A percentile compares a stretch with the other conserved stretches of the same genome.
Conservation (phyloP, 2,113 vertebrate species). For the Chaenogobius annularis region DNA sequence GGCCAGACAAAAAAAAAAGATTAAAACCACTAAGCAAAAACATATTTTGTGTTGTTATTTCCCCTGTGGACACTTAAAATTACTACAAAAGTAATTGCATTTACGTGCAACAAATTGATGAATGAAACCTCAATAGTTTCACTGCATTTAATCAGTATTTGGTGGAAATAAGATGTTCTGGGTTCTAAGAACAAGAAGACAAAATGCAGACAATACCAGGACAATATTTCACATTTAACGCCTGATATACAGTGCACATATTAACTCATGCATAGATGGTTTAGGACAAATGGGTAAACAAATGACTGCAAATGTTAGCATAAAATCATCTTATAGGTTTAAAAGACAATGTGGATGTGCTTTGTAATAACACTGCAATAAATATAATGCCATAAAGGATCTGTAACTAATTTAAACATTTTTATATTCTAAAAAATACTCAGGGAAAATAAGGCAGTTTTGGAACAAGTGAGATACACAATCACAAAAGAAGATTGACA, state of each 20-base stretch:
- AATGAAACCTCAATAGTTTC: not conserved
- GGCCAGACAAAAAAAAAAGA: no score
- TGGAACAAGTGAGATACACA: constrained; percentile 24
- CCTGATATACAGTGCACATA: constrained; percentile 50
- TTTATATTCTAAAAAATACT: constrained; percentile 47
- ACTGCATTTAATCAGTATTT: constrained; percentile 8
- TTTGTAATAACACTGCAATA: constrained; percentile 57
- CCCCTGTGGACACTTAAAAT: not conserved
- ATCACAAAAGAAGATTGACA: constrained; percentile 37
- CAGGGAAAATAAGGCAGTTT: constrained; percentile 61
- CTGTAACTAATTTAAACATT: constrained; percentile 43
- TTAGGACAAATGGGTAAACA: constrained; percentile 47
- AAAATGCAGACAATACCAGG: constrained; percentile 41
- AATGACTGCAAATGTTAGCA: constrained; percentile 37
- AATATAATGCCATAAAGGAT: constrained; percentile 52
- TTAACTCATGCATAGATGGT: constrained; percentile 69
- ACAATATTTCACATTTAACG: constrained; percentile 63
- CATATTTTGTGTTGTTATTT: not conserved
- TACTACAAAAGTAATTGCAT: not conserved
- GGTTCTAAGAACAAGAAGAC: constrained; percentile 29
- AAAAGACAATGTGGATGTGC: constrained; percentile 27
- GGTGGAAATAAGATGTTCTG: constrained; percentile 25
- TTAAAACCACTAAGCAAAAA: no score
- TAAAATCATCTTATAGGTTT: constrained; percentile 27
- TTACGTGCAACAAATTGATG: not conserved